Percentiles rank a stretch among this genome's conserved stretches.
These are phyloP conservation scores for Ophthalmolycus amberensis DNA, from an alignment of 2,113 vertebrate genomes.

Conservation along the genomic window DNA sequence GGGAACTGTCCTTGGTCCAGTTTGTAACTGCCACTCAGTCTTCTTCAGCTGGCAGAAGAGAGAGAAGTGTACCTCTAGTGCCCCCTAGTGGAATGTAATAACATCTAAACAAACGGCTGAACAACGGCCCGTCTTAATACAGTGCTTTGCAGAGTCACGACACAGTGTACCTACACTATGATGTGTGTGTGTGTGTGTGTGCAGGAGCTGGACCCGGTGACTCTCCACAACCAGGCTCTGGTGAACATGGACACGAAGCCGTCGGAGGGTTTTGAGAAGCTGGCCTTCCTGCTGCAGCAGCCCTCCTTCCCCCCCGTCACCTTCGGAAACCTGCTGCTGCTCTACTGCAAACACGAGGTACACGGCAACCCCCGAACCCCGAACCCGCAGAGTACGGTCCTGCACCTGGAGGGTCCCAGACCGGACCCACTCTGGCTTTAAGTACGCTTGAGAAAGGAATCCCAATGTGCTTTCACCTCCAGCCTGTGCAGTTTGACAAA, in stretches of 20 bases:
- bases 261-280: constrained; percentile 94
- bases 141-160: not conserved
- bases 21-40: not conserved
- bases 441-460: too few relatives aligned
- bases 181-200: constrained; percentile 17
- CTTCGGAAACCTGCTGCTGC: constrained; percentile 94
- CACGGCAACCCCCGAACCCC: not conserved
- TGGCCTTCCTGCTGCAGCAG: constrained; percentile 95
- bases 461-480: too few relatives aligned
- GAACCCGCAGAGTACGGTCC: too few relatives aligned
- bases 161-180: not conserved
- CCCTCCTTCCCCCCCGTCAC: constrained; percentile 93
- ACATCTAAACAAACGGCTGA: not conserved
- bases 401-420: too few relatives aligned
- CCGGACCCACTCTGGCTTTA: too few relatives aligned
- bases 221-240: constrained; percentile 95
- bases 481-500: too few relatives aligned
- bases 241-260: constrained; percentile 94
- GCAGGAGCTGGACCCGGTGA: constrained; percentile 93
- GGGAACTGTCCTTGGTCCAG: constrained; percentile 12
- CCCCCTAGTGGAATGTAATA: constrained; percentile 45
- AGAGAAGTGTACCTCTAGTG: constrained; percentile 13
- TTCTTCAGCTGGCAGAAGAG: not conserved
- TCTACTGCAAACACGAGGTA: constrained; percentile 93
- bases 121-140: not conserved